Base-by-base conservation (phyloP, 2,888 invertebrate species). In the Stenodera caucasica region DNA sequence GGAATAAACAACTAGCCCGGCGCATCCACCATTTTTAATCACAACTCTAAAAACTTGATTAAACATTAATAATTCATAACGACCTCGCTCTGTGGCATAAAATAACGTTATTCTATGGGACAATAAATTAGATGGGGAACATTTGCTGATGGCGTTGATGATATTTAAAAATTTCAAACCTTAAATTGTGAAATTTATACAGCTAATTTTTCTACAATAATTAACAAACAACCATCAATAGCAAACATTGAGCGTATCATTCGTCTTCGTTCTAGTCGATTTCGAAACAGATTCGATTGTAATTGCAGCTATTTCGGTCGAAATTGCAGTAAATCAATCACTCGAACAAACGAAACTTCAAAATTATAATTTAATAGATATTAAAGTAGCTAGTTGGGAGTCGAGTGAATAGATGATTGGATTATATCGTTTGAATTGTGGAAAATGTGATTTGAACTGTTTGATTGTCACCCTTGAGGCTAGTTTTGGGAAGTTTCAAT, bases 71-170 rank as follows among this genome's bases (percentile, higher is more conserved):
- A 40, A 40, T 40, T 40, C 9, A 15, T n/a, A 40, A 18, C 37
- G 15, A 9, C n/a, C 35, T 8, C 7, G 18, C 15, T 40, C 18
- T 18, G 9, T 15, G 37, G 18, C 18, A 40, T 37, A 15, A 9
- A 37, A 37, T 37, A 37, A 37, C 18, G 37, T 18, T n/a, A 9
- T 40, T 40, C 37, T 40, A 40, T 40, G 37, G 37, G 37, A 40
- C 15, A 18, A 40, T 40, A 40, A 40, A 40, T 40, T 40, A 40
- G 37, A 40, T 40, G 15, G 3, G 37, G 37, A 18, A 40, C 37
- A 40, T 18, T 18, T 40, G 37, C 8, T 40, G 37, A 18, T 40
- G 37, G 37, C 37, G 18, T 18, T 9, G 11, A 9, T 9, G 9
- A 9, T 40, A 40, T 15, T 40, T 40, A 18, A 40, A 40, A 40